Conservation (phyloP, 2,888 invertebrate genomes). For the Dysmachus trigonus region DNA sequence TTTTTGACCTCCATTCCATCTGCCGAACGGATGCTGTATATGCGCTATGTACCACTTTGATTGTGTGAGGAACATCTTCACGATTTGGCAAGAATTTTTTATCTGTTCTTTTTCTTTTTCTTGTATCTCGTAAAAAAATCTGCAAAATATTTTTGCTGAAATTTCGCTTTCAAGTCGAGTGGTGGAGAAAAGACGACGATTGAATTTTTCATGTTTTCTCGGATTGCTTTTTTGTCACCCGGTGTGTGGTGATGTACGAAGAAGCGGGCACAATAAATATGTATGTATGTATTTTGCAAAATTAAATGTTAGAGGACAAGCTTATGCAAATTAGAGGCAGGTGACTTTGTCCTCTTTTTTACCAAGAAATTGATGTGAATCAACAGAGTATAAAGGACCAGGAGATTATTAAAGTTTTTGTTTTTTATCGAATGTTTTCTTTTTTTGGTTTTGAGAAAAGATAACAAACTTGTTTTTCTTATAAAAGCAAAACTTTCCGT, state of each 20-base stretch:
- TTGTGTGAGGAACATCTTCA: not conserved
- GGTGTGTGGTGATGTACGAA: not conserved
- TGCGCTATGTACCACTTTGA: not conserved
- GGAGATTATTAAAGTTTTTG: not conserved
- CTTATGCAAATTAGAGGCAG: not conserved
- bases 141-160: not conserved
- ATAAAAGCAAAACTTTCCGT: not conserved
- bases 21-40: not conserved
- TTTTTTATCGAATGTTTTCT: not conserved
- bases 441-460: not conserved
- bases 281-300: not conserved
- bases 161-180: not conserved
- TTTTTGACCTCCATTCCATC: not conserved
- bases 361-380: not conserved
- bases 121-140: not conserved
- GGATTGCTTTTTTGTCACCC: not conserved
- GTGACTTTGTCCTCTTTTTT: not conserved
- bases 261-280: not conserved
- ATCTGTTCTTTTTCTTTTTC: not conserved
- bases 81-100: not conserved
- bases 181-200: not conserved
- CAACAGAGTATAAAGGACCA: not conserved
- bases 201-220: not conserved
- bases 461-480: not conserved
- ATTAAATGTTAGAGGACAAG: not conserved